Evolutionary conservation across 2,113 vertebrate species (phyloP).

Genomic region (Barbus barbus): DNA sequence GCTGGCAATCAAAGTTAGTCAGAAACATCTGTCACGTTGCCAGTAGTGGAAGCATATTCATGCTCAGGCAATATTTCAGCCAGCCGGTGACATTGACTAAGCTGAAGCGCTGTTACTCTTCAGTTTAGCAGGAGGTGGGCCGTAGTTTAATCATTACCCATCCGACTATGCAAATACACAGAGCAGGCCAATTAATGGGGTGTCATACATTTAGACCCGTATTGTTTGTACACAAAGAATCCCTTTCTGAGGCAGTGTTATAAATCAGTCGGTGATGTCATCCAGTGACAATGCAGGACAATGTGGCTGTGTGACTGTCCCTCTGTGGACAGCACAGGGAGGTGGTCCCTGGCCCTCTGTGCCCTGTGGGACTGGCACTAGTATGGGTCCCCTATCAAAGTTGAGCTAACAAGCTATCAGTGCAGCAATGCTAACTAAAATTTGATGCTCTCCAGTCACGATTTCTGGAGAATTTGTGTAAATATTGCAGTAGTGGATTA

Average conservation of each 20-base stretch:
- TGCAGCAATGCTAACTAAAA: neutral
- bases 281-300: conserved; percentile 66
- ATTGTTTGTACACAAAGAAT: conserved; percentile 64
- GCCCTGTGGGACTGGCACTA: conserved; percentile 41
- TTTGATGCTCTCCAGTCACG: neutral
- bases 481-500: neutral
- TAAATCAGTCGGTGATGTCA: conserved; percentile 71
- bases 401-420: conserved; percentile 20
- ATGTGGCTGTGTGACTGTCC: conserved; percentile 60
- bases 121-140: neutral
- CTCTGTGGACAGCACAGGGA: conserved; percentile 42
- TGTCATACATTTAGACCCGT: conserved; percentile 72
- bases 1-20: conserved; percentile 4
- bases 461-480: neutral
- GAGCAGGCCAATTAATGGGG: conserved; percentile 68
- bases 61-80: conserved; percentile 29
- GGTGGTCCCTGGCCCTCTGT: conserved; percentile 12
- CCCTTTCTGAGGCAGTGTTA: conserved; percentile 59
- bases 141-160: conserved; percentile 70
- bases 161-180: conserved; percentile 57
- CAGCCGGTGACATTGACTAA: conserved; percentile 10
- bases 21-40: conserved; percentile 40
- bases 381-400: neutral
- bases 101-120: neutral
- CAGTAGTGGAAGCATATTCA: conserved; percentile 31